Evolutionary conservation across 2,113 vertebrate species (phyloP), one percentile per base, ranked within the genome.

Genomic region (Cavia porcellus): DNA sequence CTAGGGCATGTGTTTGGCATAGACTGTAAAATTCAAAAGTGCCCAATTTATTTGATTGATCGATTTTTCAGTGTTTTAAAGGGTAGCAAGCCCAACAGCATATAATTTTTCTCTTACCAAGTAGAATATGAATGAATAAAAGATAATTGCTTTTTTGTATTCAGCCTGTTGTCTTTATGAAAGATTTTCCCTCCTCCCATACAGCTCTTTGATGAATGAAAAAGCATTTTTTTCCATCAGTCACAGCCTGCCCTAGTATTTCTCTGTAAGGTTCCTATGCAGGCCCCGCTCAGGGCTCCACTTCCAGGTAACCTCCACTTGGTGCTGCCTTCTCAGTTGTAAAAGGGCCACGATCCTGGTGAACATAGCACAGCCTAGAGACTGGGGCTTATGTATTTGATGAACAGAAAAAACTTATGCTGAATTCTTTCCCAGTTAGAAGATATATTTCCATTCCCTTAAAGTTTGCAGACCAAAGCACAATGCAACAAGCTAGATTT

Each of bases 11-110:
- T 97, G 87, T 86, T 98, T 98, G 96, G 97, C 97, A 97, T 97
- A 55, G 7, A 82, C 80, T 93, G 24, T 95, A 96, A 97, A 95
- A 97, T 96, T 98, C 92, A 74, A 92, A 96, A 98, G 97, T 95
- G 96, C 92, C 96, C 97, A 95, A 98, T 98, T 98, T 98, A 97
- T 96, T 97, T 97, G 97, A 97, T 96, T 97, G 97, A 97, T 97
- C 96, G 89, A 96, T 97, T 97, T 96, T 96, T 97, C 83, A 95
- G 30, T 97, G 90, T 97, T 97, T 97, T 98, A 97, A 98, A 97
- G 94, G 94, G 66, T 98, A 96, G 85, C 64, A 94, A 97, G 84
- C 85, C 95, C 93, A 97, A 92, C 38, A 97, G 97, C 94, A 74
- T 97, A 92, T 95, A 89, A 97, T 97, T 97, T 97, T 93, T 96